Evolutionary conservation across 1,140 invertebrate genomes (phyloP).

Genomic region (Varroa destructor): DNA sequence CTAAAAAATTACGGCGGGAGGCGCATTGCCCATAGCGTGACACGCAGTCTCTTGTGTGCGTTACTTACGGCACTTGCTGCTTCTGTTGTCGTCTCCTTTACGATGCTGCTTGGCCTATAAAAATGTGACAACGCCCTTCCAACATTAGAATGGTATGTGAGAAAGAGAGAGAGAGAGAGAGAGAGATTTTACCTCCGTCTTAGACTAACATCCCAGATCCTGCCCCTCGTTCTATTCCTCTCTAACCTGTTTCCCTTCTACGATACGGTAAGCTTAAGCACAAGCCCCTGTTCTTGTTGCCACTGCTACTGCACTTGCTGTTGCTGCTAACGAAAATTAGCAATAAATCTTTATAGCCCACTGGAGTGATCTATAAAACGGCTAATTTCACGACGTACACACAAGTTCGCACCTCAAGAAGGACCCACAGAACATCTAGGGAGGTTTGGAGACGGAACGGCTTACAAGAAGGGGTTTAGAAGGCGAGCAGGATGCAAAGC

Average conservation of each 20-base stretch:
- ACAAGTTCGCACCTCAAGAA: slow-evolving; percentile 23
- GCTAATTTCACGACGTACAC: slow-evolving; percentile 13
- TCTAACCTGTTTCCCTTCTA: not conserved
- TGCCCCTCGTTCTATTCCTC: not conserved
- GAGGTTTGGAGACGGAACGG: no score
- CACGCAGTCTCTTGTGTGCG: not conserved
- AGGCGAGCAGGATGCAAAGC: no score
- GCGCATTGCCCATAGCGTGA: no score
- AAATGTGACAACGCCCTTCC: slow-evolving; percentile 23
- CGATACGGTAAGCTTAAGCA: not conserved
- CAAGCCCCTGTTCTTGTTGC: not conserved
- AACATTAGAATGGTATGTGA: not conserved
- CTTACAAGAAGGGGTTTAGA: no score
- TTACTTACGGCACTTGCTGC: slow-evolving; percentile 9
- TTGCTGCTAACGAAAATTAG: slow-evolving; percentile 26
- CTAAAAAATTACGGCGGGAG: no score
- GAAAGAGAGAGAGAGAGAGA: no score
- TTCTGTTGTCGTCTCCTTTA: no score
- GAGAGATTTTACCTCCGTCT: no score
- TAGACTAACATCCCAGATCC: no score
- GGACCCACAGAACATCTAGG: no score
- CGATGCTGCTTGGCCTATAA: not conserved
- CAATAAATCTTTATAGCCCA: slow-evolving; percentile 29
- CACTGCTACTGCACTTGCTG: not conserved
- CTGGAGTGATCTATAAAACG: slow-evolving; percentile 28